A percentile compares a stretch with the other conserved stretches of the same genome.
Evolutionary conservation across 2,797 vertebrate species (phyloP).

Genomic region (Anguilla marmorata): DNA sequence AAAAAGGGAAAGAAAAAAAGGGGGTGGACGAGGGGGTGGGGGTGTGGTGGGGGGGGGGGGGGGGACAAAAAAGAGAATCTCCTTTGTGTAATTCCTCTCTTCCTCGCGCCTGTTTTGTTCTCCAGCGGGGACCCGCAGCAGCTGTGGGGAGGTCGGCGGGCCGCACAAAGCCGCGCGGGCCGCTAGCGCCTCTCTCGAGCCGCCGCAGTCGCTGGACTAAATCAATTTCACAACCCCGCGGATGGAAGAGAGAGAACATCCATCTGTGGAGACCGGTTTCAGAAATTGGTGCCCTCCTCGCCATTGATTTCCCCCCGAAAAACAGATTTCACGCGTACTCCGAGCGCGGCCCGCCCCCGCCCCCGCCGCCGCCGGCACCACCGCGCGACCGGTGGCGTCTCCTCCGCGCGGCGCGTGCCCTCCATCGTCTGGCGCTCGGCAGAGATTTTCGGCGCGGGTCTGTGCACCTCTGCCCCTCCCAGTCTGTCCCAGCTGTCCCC

Average conservation of each 20-base stretch:
- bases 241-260: background rate
- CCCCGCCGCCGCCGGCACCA: no score
- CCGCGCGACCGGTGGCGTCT: background rate
- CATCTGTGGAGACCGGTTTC: background rate
- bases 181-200: background rate
- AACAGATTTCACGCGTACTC: background rate
- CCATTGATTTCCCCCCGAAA: background rate
- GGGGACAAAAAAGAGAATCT: background rate
- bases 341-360: background rate
- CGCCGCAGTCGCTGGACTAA: background rate
- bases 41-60: background rate
- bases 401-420: background rate
- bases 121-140: background rate
- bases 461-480: conserved; percentile 6
- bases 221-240: background rate
- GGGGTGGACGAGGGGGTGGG: no score
- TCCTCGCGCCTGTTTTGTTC: conserved; percentile 1
- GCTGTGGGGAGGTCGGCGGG: conserved; percentile 5
- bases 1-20: background rate
- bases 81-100: conserved; percentile 15
- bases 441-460: conserved; percentile 1
- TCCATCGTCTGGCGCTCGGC: conserved; percentile 11
- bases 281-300: conserved; percentile 7
- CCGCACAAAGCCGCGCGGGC: background rate
- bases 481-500: conserved; percentile 4